A percentile compares a stretch with the other conserved stretches of the same genome.
Conservation (phyloP, 2,797 vertebrate species). For the Vultur gryphus region DNA sequence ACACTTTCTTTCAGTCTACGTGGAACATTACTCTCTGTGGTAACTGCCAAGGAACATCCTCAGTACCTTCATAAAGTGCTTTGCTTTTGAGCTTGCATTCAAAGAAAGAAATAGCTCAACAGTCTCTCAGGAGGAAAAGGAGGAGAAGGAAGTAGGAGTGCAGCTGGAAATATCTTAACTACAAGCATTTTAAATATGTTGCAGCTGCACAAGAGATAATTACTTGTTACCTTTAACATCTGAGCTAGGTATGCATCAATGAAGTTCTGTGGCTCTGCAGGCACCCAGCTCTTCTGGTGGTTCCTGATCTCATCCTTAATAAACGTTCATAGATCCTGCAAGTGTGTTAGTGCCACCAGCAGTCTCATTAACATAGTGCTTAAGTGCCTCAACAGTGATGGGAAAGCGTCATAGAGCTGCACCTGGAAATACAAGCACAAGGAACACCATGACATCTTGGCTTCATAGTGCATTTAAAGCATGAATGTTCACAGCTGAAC, state of each 20-base stretch:
- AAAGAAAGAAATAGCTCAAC: neutral
- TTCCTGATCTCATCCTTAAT: constrained; percentile 55
- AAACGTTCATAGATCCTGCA: neutral
- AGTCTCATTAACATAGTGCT: neutral
- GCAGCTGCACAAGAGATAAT: neutral
- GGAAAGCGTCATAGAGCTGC: neutral
- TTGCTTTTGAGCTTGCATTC: neutral
- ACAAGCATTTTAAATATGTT: neutral
- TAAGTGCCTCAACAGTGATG: neutral
- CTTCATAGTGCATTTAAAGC: neutral
- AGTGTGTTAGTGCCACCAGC: neutral
- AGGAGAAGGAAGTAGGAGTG: neutral
- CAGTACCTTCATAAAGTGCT: neutral
- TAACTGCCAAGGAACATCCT: neutral
- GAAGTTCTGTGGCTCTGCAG: constrained; percentile 69
- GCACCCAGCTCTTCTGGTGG: constrained; percentile 71
- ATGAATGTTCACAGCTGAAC: neutral
- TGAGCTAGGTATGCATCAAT: constrained; percentile 73
- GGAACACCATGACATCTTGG: neutral
- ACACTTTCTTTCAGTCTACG: neutral
- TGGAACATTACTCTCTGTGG: neutral
- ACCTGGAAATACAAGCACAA: neutral
- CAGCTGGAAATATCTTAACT: neutral
- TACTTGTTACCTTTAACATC: constrained; percentile 71
- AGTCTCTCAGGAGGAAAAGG: neutral